A percentile compares a stretch with the other conserved stretches of the same genome.
Conservation (phyloP, 30 jellyfish, hydroid and myxozoan genomes). For the Catostylus mosaicus region DNA sequence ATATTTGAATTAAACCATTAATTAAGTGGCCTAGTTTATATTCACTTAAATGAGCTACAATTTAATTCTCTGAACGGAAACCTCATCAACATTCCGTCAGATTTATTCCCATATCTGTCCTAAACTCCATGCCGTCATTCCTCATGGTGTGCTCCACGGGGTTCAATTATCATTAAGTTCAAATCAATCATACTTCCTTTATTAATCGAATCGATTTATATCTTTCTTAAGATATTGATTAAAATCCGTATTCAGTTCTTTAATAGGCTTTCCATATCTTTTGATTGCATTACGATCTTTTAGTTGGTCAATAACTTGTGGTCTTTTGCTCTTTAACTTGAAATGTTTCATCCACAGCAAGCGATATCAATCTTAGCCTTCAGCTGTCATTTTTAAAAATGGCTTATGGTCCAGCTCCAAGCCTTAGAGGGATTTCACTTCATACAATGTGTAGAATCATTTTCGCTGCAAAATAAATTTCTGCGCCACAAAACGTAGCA, state of each 20-base stretch:
- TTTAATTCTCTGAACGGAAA: neutral
- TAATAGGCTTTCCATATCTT: constrained; percentile 4
- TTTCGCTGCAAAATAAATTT: no score
- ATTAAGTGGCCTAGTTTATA: neutral
- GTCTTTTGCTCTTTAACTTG: neutral
- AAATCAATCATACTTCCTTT: constrained; percentile 8
- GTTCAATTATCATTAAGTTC: neutral
- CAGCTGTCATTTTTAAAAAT: neutral
- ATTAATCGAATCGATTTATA: neutral
- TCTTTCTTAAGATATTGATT: neutral
- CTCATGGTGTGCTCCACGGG: constrained; percentile 8
- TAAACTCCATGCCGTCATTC: neutral
- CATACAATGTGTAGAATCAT: no score
- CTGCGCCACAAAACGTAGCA: no score
- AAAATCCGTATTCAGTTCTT: neutral
- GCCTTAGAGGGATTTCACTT: no score
- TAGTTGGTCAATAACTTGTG: neutral
- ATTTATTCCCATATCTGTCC: neutral
- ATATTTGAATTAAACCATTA: neutral
- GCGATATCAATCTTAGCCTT: neutral
- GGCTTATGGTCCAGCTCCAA: neutral
- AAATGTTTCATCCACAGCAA: neutral
- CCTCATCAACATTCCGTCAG: constrained; percentile 4
- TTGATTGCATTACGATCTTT: neutral
- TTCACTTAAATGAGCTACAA: neutral